Evolutionary conservation across 2,113 vertebrate genomes (phyloP).

Genomic region (Junco hyemalis): DNA sequence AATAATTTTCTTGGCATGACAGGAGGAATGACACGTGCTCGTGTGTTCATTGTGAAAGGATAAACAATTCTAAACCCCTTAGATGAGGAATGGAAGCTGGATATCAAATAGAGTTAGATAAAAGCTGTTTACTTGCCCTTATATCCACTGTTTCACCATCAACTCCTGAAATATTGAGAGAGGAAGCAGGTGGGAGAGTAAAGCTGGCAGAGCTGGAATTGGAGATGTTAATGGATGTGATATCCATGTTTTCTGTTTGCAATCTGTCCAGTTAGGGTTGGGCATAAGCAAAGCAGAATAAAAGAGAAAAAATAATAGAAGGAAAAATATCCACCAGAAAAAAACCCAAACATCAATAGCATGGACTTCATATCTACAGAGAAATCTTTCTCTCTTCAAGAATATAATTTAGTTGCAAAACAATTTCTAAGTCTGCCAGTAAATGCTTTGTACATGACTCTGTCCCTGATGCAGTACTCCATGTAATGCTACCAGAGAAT

Average conservation of each 20-base stretch:
- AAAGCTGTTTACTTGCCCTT: conserved; percentile 76
- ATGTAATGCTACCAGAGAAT: accelerated
- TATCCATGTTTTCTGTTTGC: conserved; percentile 59
- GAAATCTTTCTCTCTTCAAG: not conserved
- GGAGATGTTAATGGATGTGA: conserved; percentile 68
- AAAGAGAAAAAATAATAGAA: not conserved
- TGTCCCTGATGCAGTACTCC: not conserved
- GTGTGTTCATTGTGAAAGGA: not conserved
- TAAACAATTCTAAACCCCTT: not conserved
- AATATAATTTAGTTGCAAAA: not conserved
- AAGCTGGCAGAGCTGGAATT: conserved; percentile 78
- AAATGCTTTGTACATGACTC: not conserved
- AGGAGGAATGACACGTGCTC: not conserved
- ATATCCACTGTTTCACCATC: conserved; percentile 83
- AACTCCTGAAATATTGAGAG: conserved; percentile 54
- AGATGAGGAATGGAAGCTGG: not conserved
- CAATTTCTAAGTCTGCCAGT: not conserved
- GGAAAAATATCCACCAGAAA: not conserved
- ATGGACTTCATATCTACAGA: not conserved
- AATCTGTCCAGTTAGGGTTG: conserved; percentile 59
- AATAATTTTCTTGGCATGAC: not conserved
- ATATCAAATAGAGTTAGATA: not conserved
- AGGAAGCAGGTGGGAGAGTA: conserved; percentile 77
- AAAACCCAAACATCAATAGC: not conserved
- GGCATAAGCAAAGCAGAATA: not conserved